Evolutionary conservation across 2,888 invertebrate species (phyloP).

Genomic region (Deroplatys truncata): DNA sequence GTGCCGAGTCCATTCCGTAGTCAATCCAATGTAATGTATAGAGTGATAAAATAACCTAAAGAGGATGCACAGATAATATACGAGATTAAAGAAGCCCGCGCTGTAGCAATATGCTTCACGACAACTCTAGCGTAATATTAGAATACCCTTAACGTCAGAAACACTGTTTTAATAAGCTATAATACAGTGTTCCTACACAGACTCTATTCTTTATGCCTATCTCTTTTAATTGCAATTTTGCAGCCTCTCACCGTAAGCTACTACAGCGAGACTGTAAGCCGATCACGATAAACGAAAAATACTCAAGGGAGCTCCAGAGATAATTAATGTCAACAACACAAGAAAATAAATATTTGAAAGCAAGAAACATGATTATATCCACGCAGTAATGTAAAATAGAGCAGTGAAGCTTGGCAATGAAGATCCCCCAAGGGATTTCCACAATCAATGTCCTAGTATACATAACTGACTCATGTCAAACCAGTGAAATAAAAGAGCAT

Average conservation of each 20-base stretch:
- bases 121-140: too few species aligned
- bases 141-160: too few species aligned
- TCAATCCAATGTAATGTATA: too few species aligned
- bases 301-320: not conserved
- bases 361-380: not conserved
- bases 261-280: not conserved
- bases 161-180: too few species aligned
- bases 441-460: too few species aligned
- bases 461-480: too few species aligned
- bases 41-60: too few species aligned
- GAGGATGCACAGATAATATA: too few species aligned
- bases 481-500: too few species aligned
- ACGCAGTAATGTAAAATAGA: not conserved
- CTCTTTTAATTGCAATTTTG: not conserved
- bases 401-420: not conserved
- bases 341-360: not conserved
- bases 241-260: not conserved
- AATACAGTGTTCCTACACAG: not conserved
- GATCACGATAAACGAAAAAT: not conserved
- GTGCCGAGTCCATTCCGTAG: too few species aligned
- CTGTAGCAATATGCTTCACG: too few species aligned
- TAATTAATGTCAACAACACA: not conserved
- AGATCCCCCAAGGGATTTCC: not conserved
- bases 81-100: too few species aligned
- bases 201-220: not conserved